Evolutionary conservation across 1,140 invertebrate species (phyloP).

Genomic region (Physella acuta): DNA sequence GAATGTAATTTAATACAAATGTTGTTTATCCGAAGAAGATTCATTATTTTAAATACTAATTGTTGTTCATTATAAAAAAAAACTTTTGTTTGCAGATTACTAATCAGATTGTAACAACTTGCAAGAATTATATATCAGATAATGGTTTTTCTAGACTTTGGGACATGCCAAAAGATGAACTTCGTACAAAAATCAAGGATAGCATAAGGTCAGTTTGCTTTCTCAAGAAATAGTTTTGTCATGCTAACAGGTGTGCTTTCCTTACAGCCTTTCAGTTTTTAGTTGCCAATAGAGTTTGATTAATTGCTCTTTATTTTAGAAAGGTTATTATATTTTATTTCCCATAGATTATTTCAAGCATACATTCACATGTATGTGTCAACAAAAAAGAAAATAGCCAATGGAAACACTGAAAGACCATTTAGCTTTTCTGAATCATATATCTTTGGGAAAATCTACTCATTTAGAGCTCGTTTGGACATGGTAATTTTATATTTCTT

Average conservation of each 20-base stretch:
- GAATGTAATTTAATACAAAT: neutral
- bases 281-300: too few species aligned
- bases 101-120: constrained; percentile 93
- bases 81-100: constrained; percentile 72
- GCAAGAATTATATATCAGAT: constrained; percentile 85
- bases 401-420: constrained; percentile 66
- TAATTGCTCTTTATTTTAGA: too few species aligned
- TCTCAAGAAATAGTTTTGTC: too few species aligned
- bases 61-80: too few species aligned
- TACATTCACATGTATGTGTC: constrained; percentile 60
- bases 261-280: too few species aligned
- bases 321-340: neutral
- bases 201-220: constrained; percentile 73
- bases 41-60: neutral
- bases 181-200: constrained; percentile 77
- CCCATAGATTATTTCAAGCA: constrained; percentile 71
- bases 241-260: too few species aligned
- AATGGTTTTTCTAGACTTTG: constrained; percentile 83
- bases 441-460: constrained; percentile 92
- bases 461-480: constrained; percentile 80
- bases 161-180: constrained; percentile 74
- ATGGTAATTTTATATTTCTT: too few species aligned
- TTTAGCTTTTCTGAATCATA: constrained; percentile 93
- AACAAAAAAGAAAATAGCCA: constrained; percentile 59
- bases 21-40: neutral